Evolutionary conservation across 2,797 vertebrate species (phyloP).

Genomic region (Distichodus sexfasciatus): DNA sequence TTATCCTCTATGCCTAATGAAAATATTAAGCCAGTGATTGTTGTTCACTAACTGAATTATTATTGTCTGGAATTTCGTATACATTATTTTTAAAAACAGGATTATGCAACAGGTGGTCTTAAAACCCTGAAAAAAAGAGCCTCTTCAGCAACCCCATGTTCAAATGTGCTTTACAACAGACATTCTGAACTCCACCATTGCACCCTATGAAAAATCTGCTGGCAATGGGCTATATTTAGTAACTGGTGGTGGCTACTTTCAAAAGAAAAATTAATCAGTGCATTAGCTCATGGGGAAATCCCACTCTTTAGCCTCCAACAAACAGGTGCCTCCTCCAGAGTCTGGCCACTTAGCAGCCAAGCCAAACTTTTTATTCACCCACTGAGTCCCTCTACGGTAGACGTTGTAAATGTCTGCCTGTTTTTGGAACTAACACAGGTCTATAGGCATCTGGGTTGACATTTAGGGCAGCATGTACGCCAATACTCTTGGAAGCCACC

Average conservation of each 20-base stretch:
- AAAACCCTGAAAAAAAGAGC: constrained; percentile 1
- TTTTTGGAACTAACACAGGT: constrained; percentile 34
- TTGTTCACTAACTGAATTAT: not conserved
- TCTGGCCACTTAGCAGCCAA: constrained; percentile 41
- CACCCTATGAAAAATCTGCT: constrained; percentile 29
- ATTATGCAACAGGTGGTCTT: too few relatives aligned
- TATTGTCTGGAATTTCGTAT: too few relatives aligned
- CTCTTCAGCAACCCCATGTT: not conserved
- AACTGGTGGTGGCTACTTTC: constrained; percentile 36
- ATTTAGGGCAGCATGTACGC: constrained; percentile 24
- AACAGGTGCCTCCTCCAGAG: constrained; percentile 29
- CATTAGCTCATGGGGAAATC: constrained; percentile 19
- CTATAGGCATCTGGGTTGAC: constrained; percentile 31
- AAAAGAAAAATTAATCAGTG: constrained; percentile 33
- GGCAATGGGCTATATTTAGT: constrained; percentile 22
- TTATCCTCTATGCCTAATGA: not conserved
- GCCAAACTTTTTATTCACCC: constrained; percentile 35
- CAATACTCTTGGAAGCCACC: constrained; percentile 13
- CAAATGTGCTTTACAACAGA: constrained; percentile 3
- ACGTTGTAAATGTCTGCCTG: constrained; percentile 39
- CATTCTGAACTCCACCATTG: constrained; percentile 26
- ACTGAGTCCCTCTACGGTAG: constrained; percentile 25
- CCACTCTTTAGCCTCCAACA: constrained; percentile 30
- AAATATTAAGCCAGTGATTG: not conserved
- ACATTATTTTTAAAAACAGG: too few relatives aligned